Conservation (phyloP, 2,113 vertebrate species). For the Aramus guarauna region DNA sequence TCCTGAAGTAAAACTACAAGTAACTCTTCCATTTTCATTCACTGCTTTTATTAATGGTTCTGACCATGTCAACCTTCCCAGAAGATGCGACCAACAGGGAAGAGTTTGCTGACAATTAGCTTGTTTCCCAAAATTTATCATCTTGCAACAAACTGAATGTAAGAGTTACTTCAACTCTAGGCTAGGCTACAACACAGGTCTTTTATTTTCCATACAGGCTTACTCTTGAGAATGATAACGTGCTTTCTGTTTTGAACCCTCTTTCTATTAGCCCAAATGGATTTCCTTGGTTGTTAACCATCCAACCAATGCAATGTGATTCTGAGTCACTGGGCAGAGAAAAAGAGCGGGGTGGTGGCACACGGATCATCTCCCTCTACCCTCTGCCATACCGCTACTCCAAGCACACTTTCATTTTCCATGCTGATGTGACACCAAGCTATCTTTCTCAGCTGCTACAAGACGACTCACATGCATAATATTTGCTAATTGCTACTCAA, state of each 20-base stretch:
- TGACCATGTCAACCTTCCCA: not conserved
- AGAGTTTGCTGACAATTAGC: not conserved
- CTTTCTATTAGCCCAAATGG: not conserved
- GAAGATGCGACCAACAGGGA: not conserved
- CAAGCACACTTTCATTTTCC: not conserved
- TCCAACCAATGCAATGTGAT: not conserved
- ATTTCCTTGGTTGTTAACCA: not conserved
- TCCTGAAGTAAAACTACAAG: not conserved
- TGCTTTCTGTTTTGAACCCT: not conserved
- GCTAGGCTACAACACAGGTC: not conserved
- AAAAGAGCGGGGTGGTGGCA: not conserved
- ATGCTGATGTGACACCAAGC: not conserved
- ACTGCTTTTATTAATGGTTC: not conserved
- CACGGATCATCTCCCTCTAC: rapidly evolving
- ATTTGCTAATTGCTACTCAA: not conserved
- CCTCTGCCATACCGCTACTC: not conserved
- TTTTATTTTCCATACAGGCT: not conserved
- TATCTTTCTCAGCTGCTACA: not conserved
- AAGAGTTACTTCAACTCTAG: not conserved
- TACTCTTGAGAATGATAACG: not conserved
- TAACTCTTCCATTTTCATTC: not conserved
- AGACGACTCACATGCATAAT: not conserved
- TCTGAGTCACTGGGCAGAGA: not conserved
- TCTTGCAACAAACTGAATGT: not conserved
- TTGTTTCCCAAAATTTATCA: not conserved